Percentiles rank a stretch among this genome's conserved stretches.
Evolutionary conservation across 1,140 invertebrate species (phyloP).

Genomic region (Gryllus bimaculatus): DNA sequence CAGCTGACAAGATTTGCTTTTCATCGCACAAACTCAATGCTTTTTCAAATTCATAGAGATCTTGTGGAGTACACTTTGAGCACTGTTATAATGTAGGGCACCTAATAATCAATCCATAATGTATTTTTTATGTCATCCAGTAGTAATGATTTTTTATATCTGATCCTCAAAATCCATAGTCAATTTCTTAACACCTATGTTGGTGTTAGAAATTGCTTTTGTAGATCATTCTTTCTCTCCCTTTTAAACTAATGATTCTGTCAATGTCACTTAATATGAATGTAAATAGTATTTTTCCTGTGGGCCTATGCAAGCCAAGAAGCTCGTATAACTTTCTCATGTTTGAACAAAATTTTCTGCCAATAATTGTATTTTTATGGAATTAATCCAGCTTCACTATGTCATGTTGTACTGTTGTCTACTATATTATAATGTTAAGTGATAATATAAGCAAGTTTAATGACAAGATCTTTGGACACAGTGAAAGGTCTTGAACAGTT

Average conservation of each 20-base stretch:
- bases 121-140: not conserved
- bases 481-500: not conserved
- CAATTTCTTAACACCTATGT: not conserved
- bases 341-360: slow-evolving; percentile 19
- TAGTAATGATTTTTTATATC: not conserved
- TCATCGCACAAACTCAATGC: slow-evolving; percentile 17
- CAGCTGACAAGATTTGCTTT: slow-evolving; percentile 8
- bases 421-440: slow-evolving; percentile 18
- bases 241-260: not conserved
- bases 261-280: not conserved
- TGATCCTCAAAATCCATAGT: not conserved
- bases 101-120: not conserved
- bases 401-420: slow-evolving; percentile 19
- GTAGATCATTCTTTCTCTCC: not conserved
- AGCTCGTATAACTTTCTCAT: slow-evolving; percentile 12
- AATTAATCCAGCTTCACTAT: slow-evolving; percentile 20
- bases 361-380: slow-evolving; percentile 23
- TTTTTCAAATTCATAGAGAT: slow-evolving; percentile 3
- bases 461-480: not conserved
- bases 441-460: not conserved
- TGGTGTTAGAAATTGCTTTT: not conserved
- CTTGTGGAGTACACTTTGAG: not conserved
- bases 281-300: slow-evolving; percentile 21
- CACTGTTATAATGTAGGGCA: slow-evolving; percentile 1
- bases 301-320: slow-evolving; percentile 16